Evolutionary conservation across 2,113 vertebrate species (phyloP).

Genomic region (Lates calcarifer): DNA sequence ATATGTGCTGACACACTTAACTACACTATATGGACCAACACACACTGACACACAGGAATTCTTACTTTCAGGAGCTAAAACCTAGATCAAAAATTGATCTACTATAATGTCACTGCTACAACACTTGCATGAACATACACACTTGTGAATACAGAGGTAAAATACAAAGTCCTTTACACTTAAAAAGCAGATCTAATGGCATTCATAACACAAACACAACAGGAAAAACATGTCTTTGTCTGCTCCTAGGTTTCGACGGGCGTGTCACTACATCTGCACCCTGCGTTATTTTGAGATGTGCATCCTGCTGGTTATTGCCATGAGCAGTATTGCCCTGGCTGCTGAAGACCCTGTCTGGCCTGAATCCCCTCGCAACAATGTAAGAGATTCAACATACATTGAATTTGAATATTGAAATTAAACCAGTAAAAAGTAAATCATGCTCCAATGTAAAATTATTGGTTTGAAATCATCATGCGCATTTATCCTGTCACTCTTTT

Average conservation of each 20-base stretch:
- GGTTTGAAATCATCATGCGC: background rate
- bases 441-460: background rate
- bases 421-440: too few relatives aligned
- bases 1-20: background rate
- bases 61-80: background rate
- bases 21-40: background rate
- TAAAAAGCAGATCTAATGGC: background rate
- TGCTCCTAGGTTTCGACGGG: conserved; percentile 87
- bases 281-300: conserved; percentile 94
- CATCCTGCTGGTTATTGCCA: conserved; percentile 93
- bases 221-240: conserved; percentile 10
- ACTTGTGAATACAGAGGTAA: background rate
- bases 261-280: conserved; percentile 93
- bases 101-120: background rate
- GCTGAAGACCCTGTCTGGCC: conserved; percentile 94
- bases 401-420: too few relatives aligned
- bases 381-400: conserved; percentile 75
- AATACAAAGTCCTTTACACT: background rate
- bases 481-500: background rate
- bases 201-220: background rate
- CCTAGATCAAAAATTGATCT: background rate
- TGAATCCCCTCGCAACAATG: conserved; percentile 91
- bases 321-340: conserved; percentile 95
- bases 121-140: background rate
- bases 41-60: background rate